Base-by-base conservation (phyloP, 2,797 vertebrate species). In the Heteromormyrus szaboi region DNA sequence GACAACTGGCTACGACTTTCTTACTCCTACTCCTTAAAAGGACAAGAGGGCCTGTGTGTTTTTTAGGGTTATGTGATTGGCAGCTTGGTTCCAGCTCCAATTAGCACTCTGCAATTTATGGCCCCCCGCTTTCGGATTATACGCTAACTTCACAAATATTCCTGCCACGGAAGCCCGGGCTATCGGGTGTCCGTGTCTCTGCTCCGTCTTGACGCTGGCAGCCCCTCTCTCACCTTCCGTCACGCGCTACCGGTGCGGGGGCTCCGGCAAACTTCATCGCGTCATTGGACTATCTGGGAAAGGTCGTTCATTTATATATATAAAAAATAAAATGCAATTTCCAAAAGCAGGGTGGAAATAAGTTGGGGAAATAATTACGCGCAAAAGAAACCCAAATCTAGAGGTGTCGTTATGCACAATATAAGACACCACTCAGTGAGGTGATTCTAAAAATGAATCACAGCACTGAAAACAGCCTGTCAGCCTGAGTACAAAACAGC, bases 101-200 rank as follows among this genome's bases (percentile, higher is more conserved):
- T 97, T 97, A 97, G 95, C 95, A 95, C 94, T 93, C 93, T 95
- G 93, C 95, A 96, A 96, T 96, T 96, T 97, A 96, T 96, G 96
- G 96, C 95, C 95, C 94, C 95, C 96, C 95, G 93, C 95, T 96
- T 96, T 96, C 95, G 96, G 96, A 96, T 97, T 97, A 95, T 96
- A 95, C 94, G 94, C 90, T 96, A 96, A 96, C 96, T 96, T 96
- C 94, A 96, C 96, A 97, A 96, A 96, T 96, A 96, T 96, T 96
- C 93, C 94, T 95, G 92, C 95, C 95, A 96, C 87, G 96, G 95
- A 96, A 96, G 95, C 94, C 93, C 93, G 93, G 92, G 95, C 95
- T 96, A 96, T 97, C 96, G 92, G 95, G 92, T 96, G 90, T 96
- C 96, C n/a, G 54, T 91, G 92, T 94, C 93, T 93, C 89, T 93